Conservation (phyloP, 2,113 vertebrate species). For the Triplophysa siluroides region DNA sequence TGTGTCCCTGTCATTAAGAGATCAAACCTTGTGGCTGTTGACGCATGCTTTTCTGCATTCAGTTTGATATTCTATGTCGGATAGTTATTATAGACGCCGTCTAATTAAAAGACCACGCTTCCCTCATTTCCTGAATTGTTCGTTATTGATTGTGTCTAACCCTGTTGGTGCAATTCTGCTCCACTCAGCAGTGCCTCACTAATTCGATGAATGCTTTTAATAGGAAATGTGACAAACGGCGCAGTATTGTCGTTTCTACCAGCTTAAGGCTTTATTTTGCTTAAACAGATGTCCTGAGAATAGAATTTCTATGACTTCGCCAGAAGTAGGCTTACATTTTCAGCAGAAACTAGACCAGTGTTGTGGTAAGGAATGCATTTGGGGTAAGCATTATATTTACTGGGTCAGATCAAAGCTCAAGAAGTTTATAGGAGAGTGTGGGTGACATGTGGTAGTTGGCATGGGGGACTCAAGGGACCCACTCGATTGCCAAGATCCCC, state of each 20-base stretch:
- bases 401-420: neutral
- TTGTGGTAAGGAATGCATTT: neutral
- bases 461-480: conserved; percentile 26
- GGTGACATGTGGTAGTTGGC: conserved; percentile 46
- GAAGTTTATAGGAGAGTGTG: conserved; percentile 7
- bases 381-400: neutral
- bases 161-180: conserved; percentile 3
- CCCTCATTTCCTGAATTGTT: conserved; percentile 23
- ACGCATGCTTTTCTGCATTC: neutral
- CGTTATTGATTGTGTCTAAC: conserved; percentile 26
- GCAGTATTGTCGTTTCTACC: neutral
- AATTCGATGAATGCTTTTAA: conserved; percentile 13
- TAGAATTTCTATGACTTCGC: neutral
- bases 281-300: conserved; percentile 9
- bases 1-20: neutral
- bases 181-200: neutral
- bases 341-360: neutral
- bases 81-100: neutral
- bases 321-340: neutral
- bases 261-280: neutral
- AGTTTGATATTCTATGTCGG: conserved; percentile 13
- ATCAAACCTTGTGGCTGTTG: neutral
- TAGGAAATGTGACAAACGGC: neutral
- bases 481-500: conserved; percentile 10
- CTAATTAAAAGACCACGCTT: conserved; percentile 17